These are phyloP conservation scores for Otocyon megalotis DNA, from an alignment of 2,113 vertebrate species.

Conservation along the genomic window DNA sequence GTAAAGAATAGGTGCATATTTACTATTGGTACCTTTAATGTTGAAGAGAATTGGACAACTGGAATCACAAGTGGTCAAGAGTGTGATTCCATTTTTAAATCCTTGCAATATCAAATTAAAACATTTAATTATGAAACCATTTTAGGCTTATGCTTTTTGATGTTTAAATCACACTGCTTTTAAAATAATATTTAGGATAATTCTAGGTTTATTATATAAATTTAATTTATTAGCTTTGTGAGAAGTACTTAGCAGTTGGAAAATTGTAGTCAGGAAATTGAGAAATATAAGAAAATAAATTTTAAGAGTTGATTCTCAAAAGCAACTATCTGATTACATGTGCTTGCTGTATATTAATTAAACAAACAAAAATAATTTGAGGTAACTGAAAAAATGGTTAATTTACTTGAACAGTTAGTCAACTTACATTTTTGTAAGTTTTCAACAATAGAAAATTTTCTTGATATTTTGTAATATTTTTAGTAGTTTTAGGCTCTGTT, in stretches of 20 bases:
- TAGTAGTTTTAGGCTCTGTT: not conserved
- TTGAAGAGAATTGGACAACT: not conserved
- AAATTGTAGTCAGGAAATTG: not conserved
- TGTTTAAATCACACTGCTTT: not conserved
- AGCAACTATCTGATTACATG: not conserved
- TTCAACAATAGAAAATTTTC: not conserved
- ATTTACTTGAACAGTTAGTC: not conserved
- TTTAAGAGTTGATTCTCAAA: not conserved
- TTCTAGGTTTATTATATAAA: not conserved
- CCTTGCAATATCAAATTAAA: not conserved
- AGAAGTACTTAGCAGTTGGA: not conserved
- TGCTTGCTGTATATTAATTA: not conserved
- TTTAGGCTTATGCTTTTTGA: not conserved
- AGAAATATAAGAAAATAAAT: slow-evolving; percentile 7
- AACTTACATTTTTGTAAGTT: not conserved
- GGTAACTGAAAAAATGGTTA: not conserved
- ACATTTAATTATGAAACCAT: not conserved
- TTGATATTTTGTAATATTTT: not conserved
- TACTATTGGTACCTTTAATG: not conserved
- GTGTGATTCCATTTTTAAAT: not conserved
- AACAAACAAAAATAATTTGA: not conserved
- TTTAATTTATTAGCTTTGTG: not conserved
- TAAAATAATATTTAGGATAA: not conserved
- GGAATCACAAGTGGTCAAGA: not conserved
- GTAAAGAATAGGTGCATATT: not conserved